Percentiles rank a stretch among this genome's conserved stretches.
phyloP scores from a whole-genome alignment of 2,113 vertebrate species.

The Astatotilapia flaviijosephi region DNA sequence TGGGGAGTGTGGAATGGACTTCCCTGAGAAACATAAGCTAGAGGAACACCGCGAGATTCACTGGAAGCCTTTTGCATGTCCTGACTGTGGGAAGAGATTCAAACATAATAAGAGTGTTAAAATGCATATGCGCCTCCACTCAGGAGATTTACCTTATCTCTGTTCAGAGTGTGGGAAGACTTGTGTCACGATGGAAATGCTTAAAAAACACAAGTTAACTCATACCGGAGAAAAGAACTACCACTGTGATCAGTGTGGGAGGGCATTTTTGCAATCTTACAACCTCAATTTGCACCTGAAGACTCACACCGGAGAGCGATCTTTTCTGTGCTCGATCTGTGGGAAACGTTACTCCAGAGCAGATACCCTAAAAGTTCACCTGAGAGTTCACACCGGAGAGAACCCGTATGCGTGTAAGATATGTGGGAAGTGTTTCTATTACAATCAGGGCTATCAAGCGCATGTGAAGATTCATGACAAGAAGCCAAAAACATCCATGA shows the following conservation, averaged over 20 bases:
- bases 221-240: slow-evolving; percentile 13
- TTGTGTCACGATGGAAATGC: background rate
- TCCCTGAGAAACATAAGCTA: slow-evolving; percentile 19
- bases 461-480: slow-evolving; percentile 36
- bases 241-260: slow-evolving; percentile 29
- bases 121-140: slow-evolving; percentile 26
- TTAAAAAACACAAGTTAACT: background rate
- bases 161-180: slow-evolving; percentile 29
- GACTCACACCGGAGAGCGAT: slow-evolving; percentile 10
- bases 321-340: slow-evolving; percentile 26
- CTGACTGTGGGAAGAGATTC: slow-evolving; percentile 67
- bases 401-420: slow-evolving; percentile 48
- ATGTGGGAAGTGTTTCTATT: slow-evolving; percentile 47
- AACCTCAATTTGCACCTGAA: slow-evolving; percentile 23
- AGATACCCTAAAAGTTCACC: slow-evolving; percentile 8
- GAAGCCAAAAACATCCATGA: slow-evolving; percentile 18
- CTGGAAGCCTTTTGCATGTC: slow-evolving; percentile 25
- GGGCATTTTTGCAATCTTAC: background rate
- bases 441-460: slow-evolving; percentile 1
- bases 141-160: background rate
- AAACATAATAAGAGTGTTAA: slow-evolving; percentile 32
- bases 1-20: slow-evolving; percentile 41
- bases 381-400: slow-evolving; percentile 52
- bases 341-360: slow-evolving; percentile 31
- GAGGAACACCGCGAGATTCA: slow-evolving; percentile 14